A percentile compares a stretch with the other conserved stretches of the same genome.
phyloP scores from a whole-genome alignment of 2,888 invertebrate species.

The Thymelicus sylvestris region DNA sequence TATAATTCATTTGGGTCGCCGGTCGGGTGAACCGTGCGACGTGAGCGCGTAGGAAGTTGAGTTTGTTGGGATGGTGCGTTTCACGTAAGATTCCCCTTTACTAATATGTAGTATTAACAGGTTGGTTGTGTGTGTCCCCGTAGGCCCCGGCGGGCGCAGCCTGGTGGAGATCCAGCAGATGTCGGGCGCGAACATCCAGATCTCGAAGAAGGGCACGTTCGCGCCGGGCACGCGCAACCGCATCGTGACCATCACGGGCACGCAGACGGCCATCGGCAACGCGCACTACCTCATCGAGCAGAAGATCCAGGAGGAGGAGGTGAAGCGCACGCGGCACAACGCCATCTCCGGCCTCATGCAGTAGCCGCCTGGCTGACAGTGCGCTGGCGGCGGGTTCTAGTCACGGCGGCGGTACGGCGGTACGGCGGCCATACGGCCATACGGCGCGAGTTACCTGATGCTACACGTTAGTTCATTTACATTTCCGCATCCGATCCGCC shows the following conservation, averaged over 20 bases:
- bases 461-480: conserved; percentile 44
- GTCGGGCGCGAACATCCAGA: conserved; percentile 99
- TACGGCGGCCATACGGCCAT: neutral
- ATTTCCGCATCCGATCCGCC: no score
- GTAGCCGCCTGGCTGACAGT: conserved; percentile 73
- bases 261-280: conserved; percentile 93
- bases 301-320: conserved; percentile 97
- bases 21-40: no score
- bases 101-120: neutral
- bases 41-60: neutral
- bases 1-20: no score
- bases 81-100: neutral
- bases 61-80: no score
- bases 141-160: conserved; percentile 97
- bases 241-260: conserved; percentile 97
- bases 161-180: conserved; percentile 98
- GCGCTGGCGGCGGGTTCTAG: conserved; percentile 48
- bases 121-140: neutral
- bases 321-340: conserved; percentile 96
- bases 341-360: conserved; percentile 90
- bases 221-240: conserved; percentile 98
- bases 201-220: conserved; percentile 99
- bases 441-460: conserved; percentile 50
- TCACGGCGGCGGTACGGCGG: conserved; percentile 20
- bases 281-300: conserved; percentile 98